Conservation (phyloP, 2,888 invertebrate species). For the Metopia argyrocephala region DNA sequence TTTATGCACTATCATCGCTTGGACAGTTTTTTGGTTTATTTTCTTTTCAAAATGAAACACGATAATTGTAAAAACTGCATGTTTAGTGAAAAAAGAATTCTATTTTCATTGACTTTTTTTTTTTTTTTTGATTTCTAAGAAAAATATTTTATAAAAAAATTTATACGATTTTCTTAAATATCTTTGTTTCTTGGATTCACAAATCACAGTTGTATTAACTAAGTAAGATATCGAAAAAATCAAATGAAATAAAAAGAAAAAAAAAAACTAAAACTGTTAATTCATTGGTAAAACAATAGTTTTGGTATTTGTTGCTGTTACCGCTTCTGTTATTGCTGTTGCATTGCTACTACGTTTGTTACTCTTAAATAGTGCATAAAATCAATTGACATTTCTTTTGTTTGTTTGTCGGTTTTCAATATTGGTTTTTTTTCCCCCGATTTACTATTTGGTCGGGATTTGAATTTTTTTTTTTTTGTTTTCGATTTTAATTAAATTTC, state of each 20-base stretch:
- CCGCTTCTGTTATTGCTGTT: slow-evolving; percentile 13
- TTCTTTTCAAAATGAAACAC: slow-evolving; percentile 49
- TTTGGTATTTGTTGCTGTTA: slow-evolving; percentile 18
- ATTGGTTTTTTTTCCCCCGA: too few species aligned
- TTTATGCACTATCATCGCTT: slow-evolving; percentile 4
- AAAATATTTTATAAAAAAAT: slow-evolving; percentile 24
- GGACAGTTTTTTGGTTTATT: slow-evolving; percentile 22
- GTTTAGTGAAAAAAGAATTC: slow-evolving; percentile 27
- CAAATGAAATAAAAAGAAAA: not conserved
- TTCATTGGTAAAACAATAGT: slow-evolving; percentile 56
- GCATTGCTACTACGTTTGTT: slow-evolving; percentile 18
- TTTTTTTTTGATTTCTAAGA: slow-evolving; percentile 19
- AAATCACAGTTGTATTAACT: slow-evolving; percentile 41
- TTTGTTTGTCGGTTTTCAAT: slow-evolving; percentile 55
- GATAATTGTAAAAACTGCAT: slow-evolving; percentile 58
- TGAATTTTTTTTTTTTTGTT: slow-evolving; percentile 38
- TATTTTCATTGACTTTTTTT: not conserved
- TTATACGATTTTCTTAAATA: not conserved
- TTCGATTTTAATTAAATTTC: not conserved
- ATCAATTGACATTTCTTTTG: slow-evolving; percentile 75
- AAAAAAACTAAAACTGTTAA: slow-evolving; percentile 36
- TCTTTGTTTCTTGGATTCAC: not conserved
- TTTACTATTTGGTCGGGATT: not conserved
- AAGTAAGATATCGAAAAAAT: not conserved
- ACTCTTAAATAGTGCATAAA: slow-evolving; percentile 73